Evolutionary conservation across 2,888 invertebrate genomes (phyloP), one percentile per base, ranked within the genome.

Genomic region (Macrophya annulata): DNA sequence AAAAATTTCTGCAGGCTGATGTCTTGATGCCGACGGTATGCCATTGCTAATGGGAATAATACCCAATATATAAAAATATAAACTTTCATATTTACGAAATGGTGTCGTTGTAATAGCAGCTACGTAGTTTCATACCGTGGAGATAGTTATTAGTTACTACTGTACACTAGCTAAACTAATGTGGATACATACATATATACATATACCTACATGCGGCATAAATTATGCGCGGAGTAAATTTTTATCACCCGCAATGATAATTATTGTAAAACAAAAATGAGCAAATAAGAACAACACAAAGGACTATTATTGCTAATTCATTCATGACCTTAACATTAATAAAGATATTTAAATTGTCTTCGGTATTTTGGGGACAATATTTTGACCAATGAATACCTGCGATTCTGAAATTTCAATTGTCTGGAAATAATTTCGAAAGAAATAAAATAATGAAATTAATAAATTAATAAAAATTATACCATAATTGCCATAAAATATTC

Each of bases 61-160:
- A 77, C 31, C 31, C 55, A 37, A 77, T 48, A 77, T 37, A 31
- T 31, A 31, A 31, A 77, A 59, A 62, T 62, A 62, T 81, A 59
- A 81, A 62, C 81, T 81, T 81, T 81, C 81, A 59, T 81, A 81
- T 81, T 81, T 81, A 81, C 81, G 81, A 81, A 81, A 62, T 21
- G 81, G 40, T 62, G 81, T 77, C 55, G 77, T 77, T 76, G 45
- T 48, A 76, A 40, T 77, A 25, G 37, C 43, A 6, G n/a, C 25
- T 51, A 5, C 51, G 21, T 45, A 43, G 71, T 15, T 71, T 37
- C 71, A 68, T 21, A 68, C 68, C 68, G 68, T 68, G 68, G 68
- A 68, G 68, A 68, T 68, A 68, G 68, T 37, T 68, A 37, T 37
- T 71, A 40, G 40, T 40, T 71, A 9, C 71, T 25, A 21, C n/a